A percentile compares a stretch with the other conserved stretches of the same genome.
phyloP scores from a whole-genome alignment of 2,797 vertebrate genomes.

The Nannoperca australis region DNA sequence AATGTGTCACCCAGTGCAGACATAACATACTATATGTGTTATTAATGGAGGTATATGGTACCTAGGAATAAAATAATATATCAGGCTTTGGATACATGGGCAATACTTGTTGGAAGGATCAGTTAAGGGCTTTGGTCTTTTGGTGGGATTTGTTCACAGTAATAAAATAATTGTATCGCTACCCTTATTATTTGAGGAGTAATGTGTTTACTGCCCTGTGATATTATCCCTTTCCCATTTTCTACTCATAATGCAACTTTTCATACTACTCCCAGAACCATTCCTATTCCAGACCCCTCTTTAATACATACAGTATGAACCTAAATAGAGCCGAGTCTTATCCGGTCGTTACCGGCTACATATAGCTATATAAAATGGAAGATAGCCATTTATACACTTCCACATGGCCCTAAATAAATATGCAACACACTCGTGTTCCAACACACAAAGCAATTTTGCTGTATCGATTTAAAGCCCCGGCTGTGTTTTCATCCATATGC shows the following conservation, averaged over 20 bases:
- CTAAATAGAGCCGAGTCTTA: conserved; percentile 31
- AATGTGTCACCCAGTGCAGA: not conserved
- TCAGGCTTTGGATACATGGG: not conserved
- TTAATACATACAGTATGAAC: conserved; percentile 21
- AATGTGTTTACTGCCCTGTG: conserved; percentile 29
- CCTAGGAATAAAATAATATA: not conserved
- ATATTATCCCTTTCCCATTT: conserved; percentile 2
- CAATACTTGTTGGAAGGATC: not conserved
- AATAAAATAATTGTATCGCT: not conserved
- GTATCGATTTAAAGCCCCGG: conserved; percentile 32
- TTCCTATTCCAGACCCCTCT: not conserved
- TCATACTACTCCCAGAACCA: not conserved
- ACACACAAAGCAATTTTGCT: conserved; percentile 50
- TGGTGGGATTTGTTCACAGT: not conserved
- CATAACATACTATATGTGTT: not conserved
- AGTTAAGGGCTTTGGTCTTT: not conserved
- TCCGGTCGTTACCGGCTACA: conserved; percentile 29
- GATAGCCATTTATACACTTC: conserved; percentile 22
- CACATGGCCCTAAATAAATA: conserved; percentile 24
- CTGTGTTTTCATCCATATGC: conserved; percentile 59
- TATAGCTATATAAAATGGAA: conserved; percentile 36
- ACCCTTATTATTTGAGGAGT: not conserved
- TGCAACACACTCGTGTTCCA: conserved; percentile 19
- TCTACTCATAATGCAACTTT: conserved; percentile 7
- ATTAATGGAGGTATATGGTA: conserved; percentile 1